Evolutionary conservation across 2,888 invertebrate species (phyloP).

Genomic region (Mamestra brassicae): DNA sequence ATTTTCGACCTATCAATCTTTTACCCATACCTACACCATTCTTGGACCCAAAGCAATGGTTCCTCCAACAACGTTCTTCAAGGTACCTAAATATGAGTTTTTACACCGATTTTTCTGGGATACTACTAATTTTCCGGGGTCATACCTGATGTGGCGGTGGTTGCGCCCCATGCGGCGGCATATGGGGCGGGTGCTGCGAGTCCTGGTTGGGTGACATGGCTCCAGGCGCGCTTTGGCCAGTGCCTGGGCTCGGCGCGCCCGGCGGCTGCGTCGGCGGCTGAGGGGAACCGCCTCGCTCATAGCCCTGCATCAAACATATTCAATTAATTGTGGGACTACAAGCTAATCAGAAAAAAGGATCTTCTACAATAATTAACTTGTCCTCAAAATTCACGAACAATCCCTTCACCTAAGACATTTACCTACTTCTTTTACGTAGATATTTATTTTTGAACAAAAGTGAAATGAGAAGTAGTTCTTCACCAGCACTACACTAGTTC

Average conservation of each 20-base stretch:
- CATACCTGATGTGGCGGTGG: constrained; percentile 85
- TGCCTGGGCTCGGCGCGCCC: constrained; percentile 88
- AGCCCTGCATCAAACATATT: constrained; percentile 76
- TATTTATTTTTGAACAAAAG: neutral
- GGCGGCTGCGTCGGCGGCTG: constrained; percentile 86
- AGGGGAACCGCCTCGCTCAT: constrained; percentile 87
- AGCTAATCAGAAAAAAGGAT: neutral
- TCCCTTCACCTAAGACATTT: neutral
- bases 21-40: neutral
- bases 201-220: constrained; percentile 88
- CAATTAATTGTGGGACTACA: neutral
- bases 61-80: neutral
- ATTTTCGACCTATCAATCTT: neutral
- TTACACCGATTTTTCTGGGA: neutral
- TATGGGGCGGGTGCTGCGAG: constrained; percentile 87
- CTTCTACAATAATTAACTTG: neutral
- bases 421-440: neutral
- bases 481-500: neutral
- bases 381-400: neutral
- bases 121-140: constrained; percentile 63
- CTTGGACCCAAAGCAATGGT: neutral
- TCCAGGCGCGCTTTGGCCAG: constrained; percentile 83
- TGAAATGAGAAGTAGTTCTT: neutral
- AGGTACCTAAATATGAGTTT: neutral
- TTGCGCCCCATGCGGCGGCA: constrained; percentile 84